Base-by-base conservation (phyloP, 1,140 invertebrate species). In the Drosophila insularis region DNA sequence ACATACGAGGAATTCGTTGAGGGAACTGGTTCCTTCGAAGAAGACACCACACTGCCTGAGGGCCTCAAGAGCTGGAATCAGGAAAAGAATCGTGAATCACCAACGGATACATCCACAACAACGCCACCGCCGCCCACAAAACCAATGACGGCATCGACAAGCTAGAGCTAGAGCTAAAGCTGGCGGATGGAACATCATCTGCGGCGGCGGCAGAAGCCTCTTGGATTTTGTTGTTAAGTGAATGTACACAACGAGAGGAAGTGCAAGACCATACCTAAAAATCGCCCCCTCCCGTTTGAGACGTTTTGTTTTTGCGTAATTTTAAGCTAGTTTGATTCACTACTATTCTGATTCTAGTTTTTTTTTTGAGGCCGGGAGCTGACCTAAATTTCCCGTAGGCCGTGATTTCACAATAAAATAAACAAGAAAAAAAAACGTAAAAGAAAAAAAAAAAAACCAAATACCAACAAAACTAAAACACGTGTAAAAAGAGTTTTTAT, bases 1-100 rank as follows among this genome's bases (percentile, higher is more conserved):
- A 99, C 99, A 4, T 99, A 99, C 91, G 99, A 99, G 93, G 97
- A 99, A 91, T 99, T 99, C 93, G 99, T 99, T 1, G 98, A 98
- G 93, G 99, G 98, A 1, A 99, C 99, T 11, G 99, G 99, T 14
- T 99, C 98, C 0, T 95, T 99, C 77, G 98, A 99, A 81, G 99
- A 99, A 92, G 97, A 99, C 85, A 99, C 98, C 0, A 93, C 94
- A 0, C 93, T 99, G 73, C 99, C 99, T 0, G 97, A 99, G 93
- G 99, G 99, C 58, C 93, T 99, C 1, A 96, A 98, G 92, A 95
- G 96, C 71, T 99, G 99, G 98, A 99, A 99, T 91, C 95, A 96
- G 86, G 93, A 95, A 63, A 94, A 93, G 68, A 91, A 92, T 50
- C 64, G 11, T 14, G 21, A 11, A 3, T 50, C 14, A 35, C 40